A percentile compares a stretch with the other conserved stretches of the same genome.
phyloP scores from a whole-genome alignment of 2,888 invertebrate species.

The Calliopum simillimum region DNA sequence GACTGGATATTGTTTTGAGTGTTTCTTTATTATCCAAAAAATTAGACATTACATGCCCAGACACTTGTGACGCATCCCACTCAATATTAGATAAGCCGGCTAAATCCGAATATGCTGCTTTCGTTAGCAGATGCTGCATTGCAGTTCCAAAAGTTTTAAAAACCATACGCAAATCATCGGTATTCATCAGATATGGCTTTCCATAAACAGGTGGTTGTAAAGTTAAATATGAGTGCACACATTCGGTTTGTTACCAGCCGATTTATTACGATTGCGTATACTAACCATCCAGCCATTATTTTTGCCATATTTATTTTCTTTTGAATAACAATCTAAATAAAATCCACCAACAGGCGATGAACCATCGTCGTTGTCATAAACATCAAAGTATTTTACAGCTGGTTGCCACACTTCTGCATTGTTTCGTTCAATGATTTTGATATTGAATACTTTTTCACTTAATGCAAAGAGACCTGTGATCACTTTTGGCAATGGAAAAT shows the following conservation, averaged over 20 bases:
- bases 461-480: conserved; percentile 82
- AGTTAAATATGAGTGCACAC: conserved; percentile 86
- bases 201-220: conserved; percentile 75
- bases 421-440: conserved; percentile 77
- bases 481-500: conserved; percentile 85
- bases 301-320: conserved; percentile 74
- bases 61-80: conserved; percentile 92
- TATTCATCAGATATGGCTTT: conserved; percentile 78
- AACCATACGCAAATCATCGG: conserved; percentile 80
- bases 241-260: conserved; percentile 77
- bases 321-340: conserved; percentile 85
- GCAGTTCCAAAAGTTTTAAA: conserved; percentile 90
- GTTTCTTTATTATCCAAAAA: conserved; percentile 79
- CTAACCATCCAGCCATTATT: conserved; percentile 82
- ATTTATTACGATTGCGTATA: conserved; percentile 78
- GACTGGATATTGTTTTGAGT: conserved; percentile 76
- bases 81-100: conserved; percentile 89
- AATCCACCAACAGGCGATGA: conserved; percentile 79
- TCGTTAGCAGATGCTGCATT: conserved; percentile 87
- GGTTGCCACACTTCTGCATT: conserved; percentile 83
- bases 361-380: conserved; percentile 72
- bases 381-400: conserved; percentile 85
- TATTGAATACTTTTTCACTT: conserved; percentile 81
- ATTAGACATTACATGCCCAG: conserved; percentile 84
- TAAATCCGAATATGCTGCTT: conserved; percentile 84